Conservation (phyloP, 2,888 invertebrate genomes). For the Thymelicus sylvestris region DNA sequence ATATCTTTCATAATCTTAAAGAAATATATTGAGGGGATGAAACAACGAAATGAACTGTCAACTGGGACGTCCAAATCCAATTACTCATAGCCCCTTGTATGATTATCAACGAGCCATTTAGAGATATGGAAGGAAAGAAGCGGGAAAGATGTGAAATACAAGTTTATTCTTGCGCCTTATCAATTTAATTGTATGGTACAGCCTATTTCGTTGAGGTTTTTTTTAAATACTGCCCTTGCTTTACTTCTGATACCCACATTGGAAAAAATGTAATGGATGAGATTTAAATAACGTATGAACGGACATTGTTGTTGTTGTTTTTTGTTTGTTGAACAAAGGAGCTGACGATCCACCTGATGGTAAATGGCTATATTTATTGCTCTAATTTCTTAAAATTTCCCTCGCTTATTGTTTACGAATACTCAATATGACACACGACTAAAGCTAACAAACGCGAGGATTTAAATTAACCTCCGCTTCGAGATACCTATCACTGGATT, state of each 20-base stretch:
- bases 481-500: slow-evolving; percentile 41
- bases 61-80: slow-evolving; percentile 80
- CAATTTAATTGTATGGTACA: too few relatives aligned
- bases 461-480: slow-evolving; percentile 67
- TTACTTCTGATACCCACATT: too few relatives aligned
- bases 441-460: slow-evolving; percentile 66
- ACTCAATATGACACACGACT: background rate
- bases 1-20: slow-evolving; percentile 80
- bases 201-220: too few relatives aligned
- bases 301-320: too few relatives aligned
- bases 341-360: too few relatives aligned
- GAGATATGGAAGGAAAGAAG: background rate
- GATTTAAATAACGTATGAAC: too few relatives aligned
- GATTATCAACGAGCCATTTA: background rate
- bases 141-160: background rate
- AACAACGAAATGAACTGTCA: slow-evolving; percentile 82
- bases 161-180: too few relatives aligned
- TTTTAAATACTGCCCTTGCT: too few relatives aligned
- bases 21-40: slow-evolving; percentile 70
- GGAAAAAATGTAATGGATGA: too few relatives aligned
- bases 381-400: too few relatives aligned
- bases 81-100: slow-evolving; percentile 53
- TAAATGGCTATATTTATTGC: too few relatives aligned
- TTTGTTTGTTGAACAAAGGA: too few relatives aligned
- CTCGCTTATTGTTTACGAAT: background rate